Conservation (phyloP, 2,797 vertebrate species). For the Monodelphis domestica region DNA sequence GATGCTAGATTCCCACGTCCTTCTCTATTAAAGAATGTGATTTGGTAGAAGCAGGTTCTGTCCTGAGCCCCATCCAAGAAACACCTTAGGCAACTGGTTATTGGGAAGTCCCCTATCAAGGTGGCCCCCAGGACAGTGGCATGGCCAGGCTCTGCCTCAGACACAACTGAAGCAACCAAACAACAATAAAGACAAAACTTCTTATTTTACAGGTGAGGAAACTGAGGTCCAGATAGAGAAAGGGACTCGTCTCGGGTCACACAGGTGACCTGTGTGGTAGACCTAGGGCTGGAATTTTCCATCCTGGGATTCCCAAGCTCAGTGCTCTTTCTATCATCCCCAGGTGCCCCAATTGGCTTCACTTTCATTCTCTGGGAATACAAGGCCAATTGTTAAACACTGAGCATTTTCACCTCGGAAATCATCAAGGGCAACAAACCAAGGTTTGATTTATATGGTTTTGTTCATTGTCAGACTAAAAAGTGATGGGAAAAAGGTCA, state of each 20-base stretch:
- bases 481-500: not conserved
- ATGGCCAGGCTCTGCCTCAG: not conserved
- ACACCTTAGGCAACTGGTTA: not conserved
- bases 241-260: not conserved
- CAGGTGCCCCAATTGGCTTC: not conserved
- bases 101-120: not conserved
- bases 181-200: no score
- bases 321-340: no score
- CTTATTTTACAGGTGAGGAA: no score
- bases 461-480: not conserved
- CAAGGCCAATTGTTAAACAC: not conserved
- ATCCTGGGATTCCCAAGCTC: constrained; percentile 7
- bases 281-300: no score
- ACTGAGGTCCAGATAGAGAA: no score
- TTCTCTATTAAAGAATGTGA: not conserved
- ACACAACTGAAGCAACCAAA: no score
- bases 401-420: not conserved
- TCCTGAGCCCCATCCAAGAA: not conserved
- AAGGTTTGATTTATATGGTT: not conserved
- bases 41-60: not conserved
- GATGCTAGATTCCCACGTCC: not conserved
- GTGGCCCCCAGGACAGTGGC: not conserved
- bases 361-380: not conserved
- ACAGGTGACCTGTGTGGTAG: not conserved
- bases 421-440: not conserved